Percentiles rank a stretch among this genome's conserved stretches.
Conservation (phyloP, 2,888 invertebrate species). For the Bellardia bayeri region DNA sequence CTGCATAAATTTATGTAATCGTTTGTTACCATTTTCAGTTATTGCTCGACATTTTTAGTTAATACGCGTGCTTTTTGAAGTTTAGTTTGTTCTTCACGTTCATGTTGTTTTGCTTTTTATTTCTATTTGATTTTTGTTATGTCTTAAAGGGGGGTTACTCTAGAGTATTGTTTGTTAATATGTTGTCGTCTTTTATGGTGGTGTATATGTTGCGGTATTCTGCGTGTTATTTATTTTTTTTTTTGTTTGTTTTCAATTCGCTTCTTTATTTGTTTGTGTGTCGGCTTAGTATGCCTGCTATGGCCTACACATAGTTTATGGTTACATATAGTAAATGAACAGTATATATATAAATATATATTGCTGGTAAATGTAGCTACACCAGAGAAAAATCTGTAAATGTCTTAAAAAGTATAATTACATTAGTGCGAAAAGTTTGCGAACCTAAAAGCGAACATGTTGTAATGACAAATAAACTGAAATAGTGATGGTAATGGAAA, state of each 20-base stretch:
- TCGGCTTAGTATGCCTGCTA: conserved; percentile 60
- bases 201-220: conserved; percentile 68
- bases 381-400: conserved; percentile 46
- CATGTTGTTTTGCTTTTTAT: conserved; percentile 17
- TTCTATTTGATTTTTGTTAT: conserved; percentile 21
- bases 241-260: background rate
- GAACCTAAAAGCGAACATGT: conserved; percentile 40
- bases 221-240: conserved; percentile 49
- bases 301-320: conserved; percentile 61
- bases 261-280: conserved; percentile 3
- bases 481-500: conserved; percentile 3
- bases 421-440: conserved; percentile 50
- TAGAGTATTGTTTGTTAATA: conserved; percentile 74
- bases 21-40: conserved; percentile 82
- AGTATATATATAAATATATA: background rate
- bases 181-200: conserved; percentile 72
- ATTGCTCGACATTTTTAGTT: conserved; percentile 74
- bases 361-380: background rate
- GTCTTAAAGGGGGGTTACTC: conserved; percentile 64
- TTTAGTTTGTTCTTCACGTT: conserved; percentile 63
- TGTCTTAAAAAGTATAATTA: conserved; percentile 61
- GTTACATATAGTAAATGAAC: conserved; percentile 39
- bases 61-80: conserved; percentile 74
- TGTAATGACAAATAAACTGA: conserved; percentile 48
- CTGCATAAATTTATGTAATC: conserved; percentile 83